Base-by-base conservation (phyloP, 2,113 vertebrate genomes). In the Todiramphus saurophagus region DNA sequence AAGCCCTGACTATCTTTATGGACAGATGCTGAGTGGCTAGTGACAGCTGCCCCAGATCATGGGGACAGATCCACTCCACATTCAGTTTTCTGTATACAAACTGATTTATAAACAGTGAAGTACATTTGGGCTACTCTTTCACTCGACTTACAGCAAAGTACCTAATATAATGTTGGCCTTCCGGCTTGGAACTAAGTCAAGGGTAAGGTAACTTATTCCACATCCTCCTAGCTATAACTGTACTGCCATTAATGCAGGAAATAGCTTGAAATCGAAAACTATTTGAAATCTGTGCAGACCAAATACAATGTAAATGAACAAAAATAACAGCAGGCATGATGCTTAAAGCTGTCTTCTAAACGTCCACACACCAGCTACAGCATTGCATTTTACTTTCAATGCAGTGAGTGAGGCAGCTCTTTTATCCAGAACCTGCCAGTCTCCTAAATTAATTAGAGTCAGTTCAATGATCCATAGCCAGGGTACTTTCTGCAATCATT, bases 361-460 rank as follows among this genome's bases (percentile, higher is more conserved):
- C 9, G 58, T 68, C 69, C 68, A 93, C 35, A 86, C 37, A 85
- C 14, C 60, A 94, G 39, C 37, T 56, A 41, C 60, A 48, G 66
- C 91, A 89, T 8, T 78, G 79, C 66, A 50, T 60, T 91, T 83
- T 63, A 62, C 66, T 70, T 79, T 56, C 50, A 58, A 33, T 93
- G 59, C 62, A 90, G 50, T 75, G 58, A 91, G 58, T 18, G n/a
- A 94, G 69, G 51, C 87, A 84, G 66, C 59, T 80, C 43, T 59
- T 35, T 23, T 72, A 53, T 12, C 56, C 80, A 64, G 89, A 94
- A 67, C 44, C 48, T 91, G 93, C 75, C 92, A 94, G 50, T 60
- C 87, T 88, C 62, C 74, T 82, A 80, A 95, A 97, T 92, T 93
- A 86, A 90, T 94, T 81, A 90, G 84, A 90, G 81, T 21, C 86